Conservation (phyloP, 2,888 invertebrate genomes). For the Apamea sordens region DNA sequence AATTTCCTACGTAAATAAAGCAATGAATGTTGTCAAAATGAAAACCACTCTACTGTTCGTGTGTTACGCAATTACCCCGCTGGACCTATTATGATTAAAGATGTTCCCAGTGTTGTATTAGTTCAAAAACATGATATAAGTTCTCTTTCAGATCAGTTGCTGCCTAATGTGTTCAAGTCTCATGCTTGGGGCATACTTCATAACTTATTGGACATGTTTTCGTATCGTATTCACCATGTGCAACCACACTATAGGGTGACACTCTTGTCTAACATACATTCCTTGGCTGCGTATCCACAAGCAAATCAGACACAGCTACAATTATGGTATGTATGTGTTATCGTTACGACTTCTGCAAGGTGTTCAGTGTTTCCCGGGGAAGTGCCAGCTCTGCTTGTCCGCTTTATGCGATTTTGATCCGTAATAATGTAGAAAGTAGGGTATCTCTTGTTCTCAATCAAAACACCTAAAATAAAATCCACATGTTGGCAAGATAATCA, state of each 20-base stretch:
- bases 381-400: background rate
- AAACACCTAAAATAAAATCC: background rate
- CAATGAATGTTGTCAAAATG: background rate
- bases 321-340: slow-evolving; percentile 91
- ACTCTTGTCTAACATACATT: slow-evolving; percentile 97
- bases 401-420: background rate
- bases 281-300: slow-evolving; percentile 97
- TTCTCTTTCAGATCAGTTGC: slow-evolving; percentile 92
- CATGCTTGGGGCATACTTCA: slow-evolving; percentile 99
- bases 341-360: background rate
- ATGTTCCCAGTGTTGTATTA: background rate
- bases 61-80: background rate
- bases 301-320: slow-evolving; percentile 98
- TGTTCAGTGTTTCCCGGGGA: background rate
- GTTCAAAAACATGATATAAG: background rate
- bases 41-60: background rate
- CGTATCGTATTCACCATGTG: slow-evolving; percentile 98
- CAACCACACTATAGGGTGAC: slow-evolving; percentile 98
- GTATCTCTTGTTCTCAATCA: background rate
- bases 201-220: slow-evolving; percentile 98
- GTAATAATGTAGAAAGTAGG: slow-evolving; percentile 2
- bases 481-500: background rate
- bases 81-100: background rate
- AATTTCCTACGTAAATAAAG: background rate
- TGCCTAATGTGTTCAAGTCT: slow-evolving; percentile 97